Conservation (phyloP, 2,888 invertebrate genomes). For the Eupithecia insigniata region DNA sequence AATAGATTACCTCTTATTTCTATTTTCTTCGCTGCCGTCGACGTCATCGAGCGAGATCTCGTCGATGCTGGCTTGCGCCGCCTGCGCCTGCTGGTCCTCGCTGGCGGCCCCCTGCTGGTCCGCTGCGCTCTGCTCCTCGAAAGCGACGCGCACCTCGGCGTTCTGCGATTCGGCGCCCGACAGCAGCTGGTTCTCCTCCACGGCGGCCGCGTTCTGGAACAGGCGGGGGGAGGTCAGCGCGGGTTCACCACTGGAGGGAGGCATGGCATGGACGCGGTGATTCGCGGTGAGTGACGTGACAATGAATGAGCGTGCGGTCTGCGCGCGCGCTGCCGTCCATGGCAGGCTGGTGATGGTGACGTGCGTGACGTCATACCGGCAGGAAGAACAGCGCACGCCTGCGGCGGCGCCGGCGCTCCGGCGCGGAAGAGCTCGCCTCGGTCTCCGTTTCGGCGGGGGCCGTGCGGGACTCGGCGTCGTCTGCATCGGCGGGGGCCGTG, state of each 20-base stretch:
- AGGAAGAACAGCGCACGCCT: conserved; percentile 68
- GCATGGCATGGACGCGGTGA: conserved; percentile 28
- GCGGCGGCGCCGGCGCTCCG: conserved; percentile 50
- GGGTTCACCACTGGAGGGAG: neutral
- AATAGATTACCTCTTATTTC: conserved; percentile 88
- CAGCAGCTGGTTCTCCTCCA: conserved; percentile 79
- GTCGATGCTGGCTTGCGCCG: conserved; percentile 87
- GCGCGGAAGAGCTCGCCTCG: conserved; percentile 24
- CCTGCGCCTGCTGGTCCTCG: conserved; percentile 77
- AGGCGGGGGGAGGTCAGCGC: conserved; percentile 5
- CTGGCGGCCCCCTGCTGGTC: conserved; percentile 71
- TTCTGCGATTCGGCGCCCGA: conserved; percentile 85
- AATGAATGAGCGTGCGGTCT: conserved; percentile 53
- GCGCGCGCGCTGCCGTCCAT: conserved; percentile 76
- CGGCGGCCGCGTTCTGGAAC: conserved; percentile 71
- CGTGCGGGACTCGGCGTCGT: conserved; percentile 25
- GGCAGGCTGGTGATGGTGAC: conserved; percentile 77
- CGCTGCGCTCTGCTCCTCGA: conserved; percentile 74
- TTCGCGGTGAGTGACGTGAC: conserved; percentile 42
- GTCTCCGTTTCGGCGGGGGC: conserved; percentile 22
- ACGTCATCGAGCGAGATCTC: conserved; percentile 88
- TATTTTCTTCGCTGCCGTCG: conserved; percentile 89
- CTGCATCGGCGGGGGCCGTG: conserved; percentile 13
- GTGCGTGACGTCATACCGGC: conserved; percentile 76
- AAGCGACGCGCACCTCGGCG: conserved; percentile 86